A percentile compares a stretch with the other conserved stretches of the same genome.
Evolutionary conservation across 2,113 vertebrate genomes (phyloP).

Genomic region (Apeltes quadracus): DNA sequence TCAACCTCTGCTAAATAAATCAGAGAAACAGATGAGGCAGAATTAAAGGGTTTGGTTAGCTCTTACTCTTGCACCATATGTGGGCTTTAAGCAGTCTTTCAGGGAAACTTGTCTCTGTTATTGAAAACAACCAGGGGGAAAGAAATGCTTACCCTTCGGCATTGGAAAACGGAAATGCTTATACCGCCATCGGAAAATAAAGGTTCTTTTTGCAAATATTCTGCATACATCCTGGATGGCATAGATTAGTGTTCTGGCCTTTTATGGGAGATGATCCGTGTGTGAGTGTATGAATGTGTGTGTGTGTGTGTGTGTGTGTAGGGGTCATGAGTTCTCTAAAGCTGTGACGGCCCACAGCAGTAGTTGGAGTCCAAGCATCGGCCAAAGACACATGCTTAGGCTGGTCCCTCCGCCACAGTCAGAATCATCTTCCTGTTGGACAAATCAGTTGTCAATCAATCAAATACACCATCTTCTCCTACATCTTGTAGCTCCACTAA

Average conservation of each 20-base stretch:
- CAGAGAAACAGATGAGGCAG: conserved; percentile 62
- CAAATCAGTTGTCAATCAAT: conserved; percentile 33
- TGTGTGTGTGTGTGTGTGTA: conserved; percentile 13
- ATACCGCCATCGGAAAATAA: conserved; percentile 20
- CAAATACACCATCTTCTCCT: not conserved
- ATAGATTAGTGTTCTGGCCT: conserved; percentile 30
- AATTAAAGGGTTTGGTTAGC: conserved; percentile 82
- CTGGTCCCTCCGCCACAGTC: conserved; percentile 92
- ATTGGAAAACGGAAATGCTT: conserved; percentile 65
- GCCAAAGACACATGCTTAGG: conserved; percentile 87
- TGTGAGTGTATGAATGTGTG: conserved; percentile 26
- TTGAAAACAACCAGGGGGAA: conserved; percentile 46
- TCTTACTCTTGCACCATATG: conserved; percentile 76
- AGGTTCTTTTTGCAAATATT: conserved; percentile 46
- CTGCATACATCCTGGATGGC: conserved; percentile 56
- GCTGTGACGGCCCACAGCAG: conserved; percentile 89
- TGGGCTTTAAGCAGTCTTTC: conserved; percentile 50
- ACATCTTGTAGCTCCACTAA: not conserved
- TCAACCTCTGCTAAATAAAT: conserved; percentile 42
- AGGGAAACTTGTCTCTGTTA: conserved; percentile 50
- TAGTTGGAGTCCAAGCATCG: conserved; percentile 86
- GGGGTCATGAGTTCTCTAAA: conserved; percentile 85
- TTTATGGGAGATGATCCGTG: conserved; percentile 26
- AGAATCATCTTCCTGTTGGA: conserved; percentile 91
- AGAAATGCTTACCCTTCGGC: conserved; percentile 76